Evolutionary conservation across 2,113 vertebrate species (phyloP).

Genomic region (Felis chaus): DNA sequence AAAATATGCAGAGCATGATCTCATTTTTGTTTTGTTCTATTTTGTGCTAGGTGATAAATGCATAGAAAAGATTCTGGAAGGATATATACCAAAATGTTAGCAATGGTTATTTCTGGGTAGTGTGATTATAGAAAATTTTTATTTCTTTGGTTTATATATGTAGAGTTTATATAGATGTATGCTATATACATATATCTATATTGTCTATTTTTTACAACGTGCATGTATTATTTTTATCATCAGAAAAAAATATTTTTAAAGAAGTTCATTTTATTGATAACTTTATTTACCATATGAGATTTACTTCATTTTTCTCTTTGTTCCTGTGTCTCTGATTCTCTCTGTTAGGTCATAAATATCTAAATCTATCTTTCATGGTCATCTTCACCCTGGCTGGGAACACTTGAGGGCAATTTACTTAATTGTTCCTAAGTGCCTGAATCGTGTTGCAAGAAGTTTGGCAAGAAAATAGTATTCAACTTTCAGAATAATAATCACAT

Average conservation of each 20-base stretch:
- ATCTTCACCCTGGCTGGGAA: constrained; percentile 38
- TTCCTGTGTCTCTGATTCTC: neutral
- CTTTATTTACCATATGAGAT: neutral
- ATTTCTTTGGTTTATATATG: neutral
- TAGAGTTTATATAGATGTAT: too few relatives aligned
- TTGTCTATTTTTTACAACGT: neutral
- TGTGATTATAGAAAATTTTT: neutral
- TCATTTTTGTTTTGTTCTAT: constrained; percentile 20
- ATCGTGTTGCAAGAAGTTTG: constrained; percentile 22
- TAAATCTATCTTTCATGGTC: neutral
- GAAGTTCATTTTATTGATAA: constrained; percentile 5
- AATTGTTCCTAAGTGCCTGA: constrained; percentile 19
- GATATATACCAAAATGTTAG: constrained; percentile 23
- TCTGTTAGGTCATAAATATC: constrained; percentile 28
- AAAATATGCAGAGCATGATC: constrained; percentile 51
- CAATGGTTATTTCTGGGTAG: neutral
- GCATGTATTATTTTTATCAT: neutral
- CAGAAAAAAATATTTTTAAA: neutral
- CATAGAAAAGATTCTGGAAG: constrained; percentile 16
- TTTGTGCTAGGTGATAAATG: constrained; percentile 46
- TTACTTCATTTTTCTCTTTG: constrained; percentile 3
- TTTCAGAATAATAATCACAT: constrained; percentile 7
- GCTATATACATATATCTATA: neutral
- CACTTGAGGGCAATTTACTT: constrained; percentile 39
- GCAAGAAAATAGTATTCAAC: neutral